phyloP scores from a whole-genome alignment of 2,888 invertebrate species.

The Pandemis corylana region DNA sequence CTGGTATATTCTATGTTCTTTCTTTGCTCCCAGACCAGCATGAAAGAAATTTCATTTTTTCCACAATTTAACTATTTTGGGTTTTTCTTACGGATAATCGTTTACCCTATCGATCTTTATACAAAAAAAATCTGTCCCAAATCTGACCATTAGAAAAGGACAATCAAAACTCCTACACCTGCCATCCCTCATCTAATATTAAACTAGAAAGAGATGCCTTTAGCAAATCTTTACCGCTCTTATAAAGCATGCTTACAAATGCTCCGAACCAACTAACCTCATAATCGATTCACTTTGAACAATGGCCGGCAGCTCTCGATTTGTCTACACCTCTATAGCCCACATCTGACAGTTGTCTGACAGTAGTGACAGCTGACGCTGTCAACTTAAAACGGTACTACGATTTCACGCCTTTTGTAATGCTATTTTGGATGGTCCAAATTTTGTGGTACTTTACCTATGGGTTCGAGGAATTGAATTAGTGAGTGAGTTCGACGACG shows the following conservation, averaged over 20 bases:
- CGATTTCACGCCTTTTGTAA: slow-evolving; percentile 31
- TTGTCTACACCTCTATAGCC: slow-evolving; percentile 35
- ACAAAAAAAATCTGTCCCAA: too few species aligned
- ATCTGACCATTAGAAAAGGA: too few species aligned
- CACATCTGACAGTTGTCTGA: slow-evolving; percentile 40
- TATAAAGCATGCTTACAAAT: neutral
- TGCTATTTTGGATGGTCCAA: slow-evolving; percentile 3
- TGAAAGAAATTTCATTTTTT: too few species aligned
- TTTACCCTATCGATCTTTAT: too few species aligned
- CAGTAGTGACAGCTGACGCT: slow-evolving; percentile 38
- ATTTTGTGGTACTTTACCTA: neutral
- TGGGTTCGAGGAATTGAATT: too few species aligned
- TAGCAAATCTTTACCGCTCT: neutral
- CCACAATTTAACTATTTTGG: too few species aligned
- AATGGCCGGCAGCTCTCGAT: slow-evolving; percentile 37
- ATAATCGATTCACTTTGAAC: slow-evolving; percentile 36
- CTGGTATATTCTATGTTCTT: too few species aligned
- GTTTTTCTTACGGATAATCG: too few species aligned
- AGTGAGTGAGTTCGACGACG: too few species aligned
- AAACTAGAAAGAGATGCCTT: neutral
- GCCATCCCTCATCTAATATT: neutral
- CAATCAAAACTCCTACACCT: too few species aligned
- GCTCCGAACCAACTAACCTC: slow-evolving; percentile 19
- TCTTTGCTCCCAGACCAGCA: too few species aligned
- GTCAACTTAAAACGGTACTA: slow-evolving; percentile 15